Percentiles rank a stretch among this genome's conserved stretches.
phyloP scores from a whole-genome alignment of 1,140 invertebrate species.

The Calliopsis andreniformis region DNA sequence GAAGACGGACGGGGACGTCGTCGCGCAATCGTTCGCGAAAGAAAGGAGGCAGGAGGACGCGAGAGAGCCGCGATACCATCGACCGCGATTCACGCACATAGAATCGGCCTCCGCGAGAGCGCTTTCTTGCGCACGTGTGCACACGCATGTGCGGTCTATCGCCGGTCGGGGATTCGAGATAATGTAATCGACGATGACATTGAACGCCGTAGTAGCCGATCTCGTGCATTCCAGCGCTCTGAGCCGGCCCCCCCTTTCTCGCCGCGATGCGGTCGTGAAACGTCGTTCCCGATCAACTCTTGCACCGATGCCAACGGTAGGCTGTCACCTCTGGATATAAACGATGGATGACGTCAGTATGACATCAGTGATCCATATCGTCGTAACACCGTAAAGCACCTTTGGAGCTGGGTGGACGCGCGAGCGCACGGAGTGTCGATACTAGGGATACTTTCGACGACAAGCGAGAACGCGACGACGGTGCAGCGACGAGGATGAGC shows the following conservation, averaged over 20 bases:
- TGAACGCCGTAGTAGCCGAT: slow-evolving; percentile 66
- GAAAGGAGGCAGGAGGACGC: slow-evolving; percentile 16
- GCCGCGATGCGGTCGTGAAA: slow-evolving; percentile 42
- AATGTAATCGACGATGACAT: slow-evolving; percentile 71
- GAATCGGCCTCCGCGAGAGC: slow-evolving; percentile 47
- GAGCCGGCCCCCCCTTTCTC: slow-evolving; percentile 1
- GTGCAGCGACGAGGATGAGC: slow-evolving; percentile 27
- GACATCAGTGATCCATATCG: slow-evolving; percentile 80
- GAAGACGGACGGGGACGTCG: not conserved
- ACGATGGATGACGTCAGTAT: slow-evolving; percentile 78
- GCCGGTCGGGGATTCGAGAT: slow-evolving; percentile 55
- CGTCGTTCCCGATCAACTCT: slow-evolving; percentile 72
- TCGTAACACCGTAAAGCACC: slow-evolving; percentile 65
- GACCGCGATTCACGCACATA: slow-evolving; percentile 47
- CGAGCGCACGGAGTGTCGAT: slow-evolving; percentile 19
- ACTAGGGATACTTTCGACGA: slow-evolving; percentile 32
- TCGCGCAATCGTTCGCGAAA: slow-evolving; percentile 21
- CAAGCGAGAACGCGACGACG: slow-evolving; percentile 9
- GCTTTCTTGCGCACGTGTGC: slow-evolving; percentile 63
- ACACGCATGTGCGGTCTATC: slow-evolving; percentile 57
- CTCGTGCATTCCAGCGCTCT: slow-evolving; percentile 66
- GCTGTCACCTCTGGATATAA: slow-evolving; percentile 78
- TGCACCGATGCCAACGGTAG: slow-evolving; percentile 70
- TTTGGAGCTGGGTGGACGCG: slow-evolving; percentile 30
- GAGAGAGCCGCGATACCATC: slow-evolving; percentile 35